phyloP scores from a whole-genome alignment of 2,888 invertebrate genomes.

The Lepetodrilus schrolli region DNA sequence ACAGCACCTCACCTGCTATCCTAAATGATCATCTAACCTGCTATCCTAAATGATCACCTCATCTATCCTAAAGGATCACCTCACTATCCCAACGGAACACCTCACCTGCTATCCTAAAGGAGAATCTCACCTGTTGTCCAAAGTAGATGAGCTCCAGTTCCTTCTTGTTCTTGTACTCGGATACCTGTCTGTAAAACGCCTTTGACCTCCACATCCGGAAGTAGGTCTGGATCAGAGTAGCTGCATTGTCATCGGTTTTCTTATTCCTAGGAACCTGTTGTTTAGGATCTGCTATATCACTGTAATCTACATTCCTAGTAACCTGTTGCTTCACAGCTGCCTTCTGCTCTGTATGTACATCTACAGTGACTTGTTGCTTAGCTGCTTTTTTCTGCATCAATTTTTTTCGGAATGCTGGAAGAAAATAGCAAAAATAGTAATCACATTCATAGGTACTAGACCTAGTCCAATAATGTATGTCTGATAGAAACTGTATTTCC shows the following conservation, averaged over 20 bases:
- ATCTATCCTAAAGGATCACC: too few relatives aligned
- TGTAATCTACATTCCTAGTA: too few relatives aligned
- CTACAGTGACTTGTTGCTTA: background rate
- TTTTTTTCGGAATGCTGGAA: conserved; percentile 56
- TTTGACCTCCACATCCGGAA: conserved; percentile 84
- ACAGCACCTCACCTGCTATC: too few relatives aligned
- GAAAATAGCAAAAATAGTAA: background rate
- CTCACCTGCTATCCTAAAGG: too few relatives aligned
- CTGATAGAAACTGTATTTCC: too few relatives aligned
- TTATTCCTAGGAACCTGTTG: conserved; percentile 29
- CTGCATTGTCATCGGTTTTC: conserved; percentile 65
- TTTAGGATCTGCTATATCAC: too few relatives aligned
- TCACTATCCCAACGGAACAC: too few relatives aligned
- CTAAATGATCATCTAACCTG: too few relatives aligned
- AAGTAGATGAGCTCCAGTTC: conserved; percentile 90
- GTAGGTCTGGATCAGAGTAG: conserved; percentile 82
- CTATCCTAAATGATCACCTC: background rate
- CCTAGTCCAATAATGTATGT: background rate
- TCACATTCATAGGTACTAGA: background rate
- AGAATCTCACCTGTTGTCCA: conserved; percentile 86
- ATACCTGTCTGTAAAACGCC: conserved; percentile 75
- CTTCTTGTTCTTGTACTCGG: conserved; percentile 83
- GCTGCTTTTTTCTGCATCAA: conserved; percentile 3
- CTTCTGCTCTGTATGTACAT: background rate
- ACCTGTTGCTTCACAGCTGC: conserved; percentile 37